Conservation (phyloP, 2,888 invertebrate species). For the Yponomeuta evonymella region DNA sequence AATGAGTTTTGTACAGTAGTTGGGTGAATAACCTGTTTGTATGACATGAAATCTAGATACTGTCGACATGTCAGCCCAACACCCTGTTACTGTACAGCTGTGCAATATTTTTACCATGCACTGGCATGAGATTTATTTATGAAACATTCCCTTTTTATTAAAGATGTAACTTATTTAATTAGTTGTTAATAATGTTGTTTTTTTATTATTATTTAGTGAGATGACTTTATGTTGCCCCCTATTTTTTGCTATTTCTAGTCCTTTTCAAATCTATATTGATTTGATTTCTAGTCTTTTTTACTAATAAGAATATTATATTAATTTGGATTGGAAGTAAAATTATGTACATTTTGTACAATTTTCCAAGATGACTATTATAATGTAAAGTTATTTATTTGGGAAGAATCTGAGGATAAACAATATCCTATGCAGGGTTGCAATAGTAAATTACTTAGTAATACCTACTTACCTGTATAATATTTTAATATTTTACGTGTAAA, state of each 20-base stretch:
- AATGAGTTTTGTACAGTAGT: background rate
- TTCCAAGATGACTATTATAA: constrained; percentile 2
- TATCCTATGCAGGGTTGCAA: constrained; percentile 16
- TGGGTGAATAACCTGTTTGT: background rate
- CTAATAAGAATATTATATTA: background rate
- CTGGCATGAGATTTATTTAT: constrained; percentile 4
- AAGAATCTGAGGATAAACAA: background rate
- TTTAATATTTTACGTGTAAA: constrained; percentile 19
- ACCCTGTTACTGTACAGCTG: constrained; percentile 17
- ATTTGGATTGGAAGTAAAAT: constrained; percentile 1
- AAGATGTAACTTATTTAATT: constrained; percentile 27
- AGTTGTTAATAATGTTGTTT: constrained; percentile 31
- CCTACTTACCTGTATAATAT: constrained; percentile 6
- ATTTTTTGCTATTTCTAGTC: constrained; percentile 17
- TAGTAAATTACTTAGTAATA: constrained; percentile 5
- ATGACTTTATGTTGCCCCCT: constrained; percentile 19
- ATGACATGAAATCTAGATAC: too few species aligned
- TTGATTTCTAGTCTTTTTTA: constrained; percentile 21
- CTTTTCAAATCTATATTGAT: constrained; percentile 7
- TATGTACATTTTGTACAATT: constrained; percentile 7
- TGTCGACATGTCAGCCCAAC: background rate
- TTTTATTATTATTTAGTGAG: constrained; percentile 14
- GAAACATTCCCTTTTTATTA: constrained; percentile 32
- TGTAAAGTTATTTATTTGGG: background rate
- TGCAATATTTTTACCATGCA: constrained; percentile 26